Percentiles rank a stretch among this genome's conserved stretches.
Conservation (phyloP, 2,113 vertebrate genomes). For the Anoplopoma fimbria region DNA sequence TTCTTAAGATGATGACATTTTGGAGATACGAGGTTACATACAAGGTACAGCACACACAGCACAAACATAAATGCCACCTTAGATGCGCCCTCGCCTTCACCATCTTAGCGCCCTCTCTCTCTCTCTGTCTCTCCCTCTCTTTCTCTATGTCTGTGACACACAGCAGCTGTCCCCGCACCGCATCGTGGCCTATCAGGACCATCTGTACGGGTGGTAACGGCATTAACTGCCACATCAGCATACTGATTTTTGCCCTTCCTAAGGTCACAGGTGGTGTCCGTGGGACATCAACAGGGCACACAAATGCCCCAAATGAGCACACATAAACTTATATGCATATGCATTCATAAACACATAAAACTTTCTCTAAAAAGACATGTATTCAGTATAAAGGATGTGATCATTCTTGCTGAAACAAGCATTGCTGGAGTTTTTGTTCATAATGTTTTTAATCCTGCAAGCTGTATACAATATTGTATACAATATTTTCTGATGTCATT, state of each 20-base stretch:
- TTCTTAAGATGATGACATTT: background rate
- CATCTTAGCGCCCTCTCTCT: background rate
- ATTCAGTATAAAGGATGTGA: background rate
- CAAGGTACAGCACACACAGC: background rate
- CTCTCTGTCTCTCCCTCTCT: background rate
- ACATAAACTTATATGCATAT: constrained; percentile 21
- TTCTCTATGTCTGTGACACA: constrained; percentile 28
- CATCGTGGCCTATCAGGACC: constrained; percentile 44
- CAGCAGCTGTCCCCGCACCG: constrained; percentile 50
- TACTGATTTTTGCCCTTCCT: constrained; percentile 45
- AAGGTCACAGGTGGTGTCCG: constrained; percentile 59
- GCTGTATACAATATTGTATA: constrained; percentile 11
- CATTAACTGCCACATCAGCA: constrained; percentile 61
- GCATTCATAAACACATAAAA: constrained; percentile 19
- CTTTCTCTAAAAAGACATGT: background rate
- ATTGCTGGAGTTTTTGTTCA: background rate
- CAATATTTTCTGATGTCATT: constrained; percentile 8
- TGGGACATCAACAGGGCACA: constrained; percentile 35
- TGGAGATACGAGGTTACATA: background rate
- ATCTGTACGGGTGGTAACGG: constrained; percentile 56
- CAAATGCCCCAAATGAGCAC: constrained; percentile 15
- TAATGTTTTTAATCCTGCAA: background rate
- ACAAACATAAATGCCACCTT: constrained; percentile 17
- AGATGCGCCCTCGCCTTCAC: background rate
- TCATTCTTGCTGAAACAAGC: background rate